Percentiles rank a stretch among this genome's conserved stretches.
These are phyloP conservation scores for Synchiropus splendidus DNA, from an alignment of 2,113 vertebrate genomes.

Conservation along the genomic window DNA sequence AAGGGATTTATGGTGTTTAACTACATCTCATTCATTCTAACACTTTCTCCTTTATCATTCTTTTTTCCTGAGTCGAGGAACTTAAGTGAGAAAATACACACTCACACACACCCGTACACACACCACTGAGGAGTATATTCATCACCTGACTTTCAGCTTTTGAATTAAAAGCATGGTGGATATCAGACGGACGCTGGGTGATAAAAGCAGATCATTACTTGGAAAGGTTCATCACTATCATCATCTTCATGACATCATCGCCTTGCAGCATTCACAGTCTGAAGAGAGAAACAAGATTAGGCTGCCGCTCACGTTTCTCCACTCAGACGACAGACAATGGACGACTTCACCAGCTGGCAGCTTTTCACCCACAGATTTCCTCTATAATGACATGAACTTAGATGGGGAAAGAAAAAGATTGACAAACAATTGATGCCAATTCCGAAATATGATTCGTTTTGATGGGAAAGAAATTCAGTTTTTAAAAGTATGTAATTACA, in stretches of 20 bases:
- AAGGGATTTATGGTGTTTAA: slow-evolving; percentile 51
- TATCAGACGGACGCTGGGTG: slow-evolving; percentile 46
- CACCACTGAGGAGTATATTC: slow-evolving; percentile 1
- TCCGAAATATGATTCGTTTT: too few relatives aligned
- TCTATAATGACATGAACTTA: too few relatives aligned
- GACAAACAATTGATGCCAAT: too few relatives aligned
- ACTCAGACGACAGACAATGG: slow-evolving; percentile 51
- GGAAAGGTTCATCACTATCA: slow-evolving; percentile 56
- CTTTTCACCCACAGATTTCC: not conserved
- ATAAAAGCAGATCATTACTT: slow-evolving; percentile 59
- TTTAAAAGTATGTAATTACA: too few relatives aligned
- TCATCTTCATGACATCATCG: slow-evolving; percentile 47
- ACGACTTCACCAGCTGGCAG: slow-evolving; percentile 30
- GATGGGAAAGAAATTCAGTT: too few relatives aligned
- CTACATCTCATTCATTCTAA: slow-evolving; percentile 40
- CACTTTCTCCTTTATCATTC: slow-evolving; percentile 19
- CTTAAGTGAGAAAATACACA: too few relatives aligned
- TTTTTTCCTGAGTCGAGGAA: too few relatives aligned
- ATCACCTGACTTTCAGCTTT: too few relatives aligned
- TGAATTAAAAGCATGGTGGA: slow-evolving; percentile 2
- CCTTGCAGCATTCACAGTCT: slow-evolving; percentile 39
- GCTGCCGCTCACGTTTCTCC: slow-evolving; percentile 52
- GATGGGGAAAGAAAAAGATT: too few relatives aligned
- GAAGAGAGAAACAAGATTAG: slow-evolving; percentile 59
- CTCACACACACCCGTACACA: too few relatives aligned